Evolutionary conservation across 2,797 vertebrate species (phyloP).

Genomic region (Nasua narica): DNA sequence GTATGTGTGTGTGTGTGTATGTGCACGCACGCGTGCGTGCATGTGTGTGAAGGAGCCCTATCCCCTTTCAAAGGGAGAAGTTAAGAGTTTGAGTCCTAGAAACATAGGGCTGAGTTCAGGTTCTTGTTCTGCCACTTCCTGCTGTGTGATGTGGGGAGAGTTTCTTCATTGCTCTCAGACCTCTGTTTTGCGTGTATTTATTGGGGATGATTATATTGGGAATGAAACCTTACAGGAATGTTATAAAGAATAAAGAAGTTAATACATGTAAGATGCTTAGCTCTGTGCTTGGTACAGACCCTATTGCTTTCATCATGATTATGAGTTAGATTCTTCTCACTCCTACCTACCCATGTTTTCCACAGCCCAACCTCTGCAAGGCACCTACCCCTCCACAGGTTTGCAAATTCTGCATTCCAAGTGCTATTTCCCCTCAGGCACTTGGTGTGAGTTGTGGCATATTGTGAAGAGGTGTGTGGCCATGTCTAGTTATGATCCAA

Average conservation of each 20-base stretch:
- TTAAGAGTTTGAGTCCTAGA: neutral
- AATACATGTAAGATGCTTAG: neutral
- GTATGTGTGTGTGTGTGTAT: accelerated
- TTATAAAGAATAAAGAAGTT: neutral
- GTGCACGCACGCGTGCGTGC: too few relatives aligned
- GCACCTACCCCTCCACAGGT: neutral
- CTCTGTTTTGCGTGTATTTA: constrained; percentile 7
- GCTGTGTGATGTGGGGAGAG: neutral
- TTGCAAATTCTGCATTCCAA: neutral
- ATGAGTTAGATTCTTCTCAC: neutral
- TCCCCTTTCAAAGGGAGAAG: neutral
- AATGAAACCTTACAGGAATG: neutral
- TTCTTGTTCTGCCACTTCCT: neutral
- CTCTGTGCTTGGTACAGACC: neutral
- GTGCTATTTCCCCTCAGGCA: neutral
- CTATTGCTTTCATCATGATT: neutral
- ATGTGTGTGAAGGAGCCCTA: accelerated
- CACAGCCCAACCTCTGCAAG: neutral
- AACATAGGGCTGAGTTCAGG: neutral
- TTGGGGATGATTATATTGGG: neutral
- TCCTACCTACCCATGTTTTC: neutral
- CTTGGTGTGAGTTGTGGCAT: neutral
- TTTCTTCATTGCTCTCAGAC: neutral
- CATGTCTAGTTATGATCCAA: neutral
- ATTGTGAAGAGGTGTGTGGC: neutral